Evolutionary conservation across 2,797 vertebrate species (phyloP).

Genomic region (Pipistrellus pygmaeus): DNA sequence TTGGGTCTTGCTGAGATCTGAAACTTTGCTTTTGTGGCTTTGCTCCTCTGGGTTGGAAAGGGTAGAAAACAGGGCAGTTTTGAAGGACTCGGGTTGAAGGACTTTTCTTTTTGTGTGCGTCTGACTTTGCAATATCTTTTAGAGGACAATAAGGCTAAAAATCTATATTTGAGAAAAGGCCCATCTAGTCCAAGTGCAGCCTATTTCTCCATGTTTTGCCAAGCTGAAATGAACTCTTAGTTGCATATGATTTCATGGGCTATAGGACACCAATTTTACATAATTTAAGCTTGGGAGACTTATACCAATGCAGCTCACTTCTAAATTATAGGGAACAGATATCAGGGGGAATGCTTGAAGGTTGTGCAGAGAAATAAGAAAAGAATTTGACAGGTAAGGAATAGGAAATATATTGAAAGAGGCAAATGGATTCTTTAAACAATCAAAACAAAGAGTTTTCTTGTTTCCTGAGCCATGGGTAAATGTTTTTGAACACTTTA

Average conservation of each 20-base stretch:
- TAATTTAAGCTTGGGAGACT: slow-evolving; percentile 62
- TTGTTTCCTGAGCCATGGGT: neutral
- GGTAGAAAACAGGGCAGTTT: neutral
- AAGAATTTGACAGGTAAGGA: neutral
- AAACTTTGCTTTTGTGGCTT: neutral
- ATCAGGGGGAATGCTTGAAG: neutral
- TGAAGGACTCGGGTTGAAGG: neutral
- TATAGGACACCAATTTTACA: slow-evolving; percentile 26
- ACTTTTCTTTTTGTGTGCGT: neutral
- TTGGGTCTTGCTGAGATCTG: neutral
- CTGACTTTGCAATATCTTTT: slow-evolving; percentile 48
- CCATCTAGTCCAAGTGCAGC: neutral
- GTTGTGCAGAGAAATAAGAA: neutral
- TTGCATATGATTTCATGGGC: slow-evolving; percentile 66
- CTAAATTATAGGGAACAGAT: neutral
- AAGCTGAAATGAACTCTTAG: slow-evolving; percentile 62
- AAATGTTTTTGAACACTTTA: neutral
- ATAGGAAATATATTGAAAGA: neutral
- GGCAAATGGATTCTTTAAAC: neutral
- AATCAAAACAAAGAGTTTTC: neutral
- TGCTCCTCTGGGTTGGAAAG: neutral
- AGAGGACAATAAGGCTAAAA: slow-evolving; percentile 44
- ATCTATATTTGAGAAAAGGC: slow-evolving; percentile 28
- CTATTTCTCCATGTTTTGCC: slow-evolving; percentile 41
- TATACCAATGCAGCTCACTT: neutral